Evolutionary conservation across 2,113 vertebrate species (phyloP).

Genomic region (Muntiacus muntjak): DNA sequence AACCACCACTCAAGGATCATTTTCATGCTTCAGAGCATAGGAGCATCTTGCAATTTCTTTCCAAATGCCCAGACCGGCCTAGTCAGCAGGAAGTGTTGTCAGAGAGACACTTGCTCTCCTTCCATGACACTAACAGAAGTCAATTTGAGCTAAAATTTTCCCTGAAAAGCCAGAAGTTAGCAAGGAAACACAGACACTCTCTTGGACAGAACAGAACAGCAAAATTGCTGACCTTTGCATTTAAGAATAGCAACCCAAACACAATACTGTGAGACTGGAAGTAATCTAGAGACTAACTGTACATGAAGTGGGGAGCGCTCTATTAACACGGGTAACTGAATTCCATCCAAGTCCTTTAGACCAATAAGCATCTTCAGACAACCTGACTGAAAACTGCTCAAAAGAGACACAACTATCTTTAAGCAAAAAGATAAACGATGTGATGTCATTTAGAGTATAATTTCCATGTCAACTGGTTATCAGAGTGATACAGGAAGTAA

Average conservation of each 20-base stretch:
- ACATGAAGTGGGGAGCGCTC: background rate
- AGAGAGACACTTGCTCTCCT: background rate
- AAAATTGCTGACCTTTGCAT: slow-evolving; percentile 67
- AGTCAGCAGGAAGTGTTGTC: background rate
- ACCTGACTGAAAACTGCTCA: slow-evolving; percentile 44
- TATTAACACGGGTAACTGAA: slow-evolving; percentile 61
- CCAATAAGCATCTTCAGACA: slow-evolving; percentile 63
- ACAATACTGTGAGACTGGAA: slow-evolving; percentile 5
- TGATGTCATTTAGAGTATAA: background rate
- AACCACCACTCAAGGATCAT: background rate
- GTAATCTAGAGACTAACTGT: slow-evolving; percentile 64
- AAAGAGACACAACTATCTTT: background rate
- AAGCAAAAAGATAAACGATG: background rate
- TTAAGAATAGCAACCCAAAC: slow-evolving; percentile 53
- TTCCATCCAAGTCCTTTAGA: slow-evolving; percentile 60
- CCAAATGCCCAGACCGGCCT: background rate
- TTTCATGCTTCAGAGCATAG: background rate
- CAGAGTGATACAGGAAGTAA: background rate
- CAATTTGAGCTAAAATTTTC: slow-evolving; percentile 32
- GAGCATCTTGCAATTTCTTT: background rate
- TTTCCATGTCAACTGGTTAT: background rate
- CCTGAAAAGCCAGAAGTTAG: slow-evolving; percentile 33
- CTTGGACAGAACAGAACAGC: slow-evolving; percentile 19
- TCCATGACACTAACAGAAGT: background rate
- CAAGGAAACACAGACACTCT: background rate